Conservation (phyloP, 2,113 vertebrate species). For the Eulemur macaco region DNA sequence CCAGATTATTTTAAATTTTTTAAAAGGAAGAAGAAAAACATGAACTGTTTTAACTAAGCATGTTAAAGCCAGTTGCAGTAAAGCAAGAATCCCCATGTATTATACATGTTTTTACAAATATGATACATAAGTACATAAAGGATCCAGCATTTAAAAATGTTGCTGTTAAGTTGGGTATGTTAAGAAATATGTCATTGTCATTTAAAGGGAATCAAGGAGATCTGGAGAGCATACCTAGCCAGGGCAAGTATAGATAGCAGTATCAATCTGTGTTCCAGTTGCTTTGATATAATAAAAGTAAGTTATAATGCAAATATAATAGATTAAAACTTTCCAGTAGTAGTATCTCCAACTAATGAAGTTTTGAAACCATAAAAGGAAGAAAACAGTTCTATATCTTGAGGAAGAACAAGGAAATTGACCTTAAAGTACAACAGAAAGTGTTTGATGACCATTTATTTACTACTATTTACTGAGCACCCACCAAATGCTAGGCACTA, state of each 20-base stretch:
- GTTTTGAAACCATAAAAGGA: conserved; percentile 47
- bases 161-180: neutral
- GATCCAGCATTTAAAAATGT: conserved; percentile 2
- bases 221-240: neutral
- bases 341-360: neutral
- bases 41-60: neutral
- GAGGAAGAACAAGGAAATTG: neutral
- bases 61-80: neutral
- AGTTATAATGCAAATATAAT: neutral
- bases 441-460: conserved; percentile 29
- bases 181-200: neutral
- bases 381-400: conserved; percentile 19
- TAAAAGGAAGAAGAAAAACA: neutral
- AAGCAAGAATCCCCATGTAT: neutral
- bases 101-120: neutral
- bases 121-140: neutral
- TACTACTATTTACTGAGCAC: neutral
- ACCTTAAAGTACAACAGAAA: conserved; percentile 30
- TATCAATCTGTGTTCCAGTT: neutral
- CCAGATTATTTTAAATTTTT: neutral
- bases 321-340: conserved; percentile 13
- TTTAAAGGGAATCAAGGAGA: conserved; percentile 19
- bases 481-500: neutral
- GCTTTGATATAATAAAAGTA: neutral
- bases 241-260: neutral